Evolutionary conservation across 2,113 vertebrate genomes (phyloP).

Genomic region (Neodontobutis hainanensis): DNA sequence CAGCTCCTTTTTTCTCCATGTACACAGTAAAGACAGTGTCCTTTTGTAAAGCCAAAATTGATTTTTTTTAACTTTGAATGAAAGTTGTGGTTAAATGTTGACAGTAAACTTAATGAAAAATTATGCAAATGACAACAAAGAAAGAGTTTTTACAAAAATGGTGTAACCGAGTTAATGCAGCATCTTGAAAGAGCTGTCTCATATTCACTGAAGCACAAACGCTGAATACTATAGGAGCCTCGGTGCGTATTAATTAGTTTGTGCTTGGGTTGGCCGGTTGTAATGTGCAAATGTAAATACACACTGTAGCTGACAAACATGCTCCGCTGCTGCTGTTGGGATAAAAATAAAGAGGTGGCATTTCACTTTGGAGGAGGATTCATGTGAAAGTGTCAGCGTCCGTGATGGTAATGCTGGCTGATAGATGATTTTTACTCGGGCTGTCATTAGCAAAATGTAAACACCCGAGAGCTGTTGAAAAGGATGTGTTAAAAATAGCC

Average conservation of each 20-base stretch:
- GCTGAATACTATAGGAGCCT: conserved; percentile 38
- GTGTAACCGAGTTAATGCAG: conserved; percentile 36
- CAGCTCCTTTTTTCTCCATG: conserved; percentile 11
- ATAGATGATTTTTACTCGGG: conserved; percentile 70
- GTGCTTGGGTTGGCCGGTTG: conserved; percentile 36
- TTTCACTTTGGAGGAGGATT: conserved; percentile 38
- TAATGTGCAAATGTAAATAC: conserved; percentile 24
- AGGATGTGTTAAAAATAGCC: conserved; percentile 77
- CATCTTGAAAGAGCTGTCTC: conserved; percentile 55
- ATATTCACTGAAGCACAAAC: conserved; percentile 56
- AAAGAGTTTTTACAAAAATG: conserved; percentile 34
- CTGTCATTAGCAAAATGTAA: conserved; percentile 74
- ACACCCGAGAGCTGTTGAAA: conserved; percentile 72
- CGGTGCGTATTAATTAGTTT: conserved; percentile 56
- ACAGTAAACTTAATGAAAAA: conserved; percentile 45
- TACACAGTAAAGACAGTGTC: conserved; percentile 9
- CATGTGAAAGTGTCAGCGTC: conserved; percentile 55
- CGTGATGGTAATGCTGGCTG: conserved; percentile 73
- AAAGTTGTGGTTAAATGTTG: conserved; percentile 16
- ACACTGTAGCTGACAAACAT: not conserved
- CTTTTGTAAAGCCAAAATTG: not conserved
- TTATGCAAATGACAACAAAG: conserved; percentile 51
- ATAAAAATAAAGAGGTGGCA: conserved; percentile 22
- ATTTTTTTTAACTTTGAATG: conserved; percentile 14
- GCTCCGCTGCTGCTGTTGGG: not conserved